A percentile compares a stretch with the other conserved stretches of the same genome.
Evolutionary conservation across 2,888 invertebrate species (phyloP).

Genomic region (Temnothorax ravouxi): DNA sequence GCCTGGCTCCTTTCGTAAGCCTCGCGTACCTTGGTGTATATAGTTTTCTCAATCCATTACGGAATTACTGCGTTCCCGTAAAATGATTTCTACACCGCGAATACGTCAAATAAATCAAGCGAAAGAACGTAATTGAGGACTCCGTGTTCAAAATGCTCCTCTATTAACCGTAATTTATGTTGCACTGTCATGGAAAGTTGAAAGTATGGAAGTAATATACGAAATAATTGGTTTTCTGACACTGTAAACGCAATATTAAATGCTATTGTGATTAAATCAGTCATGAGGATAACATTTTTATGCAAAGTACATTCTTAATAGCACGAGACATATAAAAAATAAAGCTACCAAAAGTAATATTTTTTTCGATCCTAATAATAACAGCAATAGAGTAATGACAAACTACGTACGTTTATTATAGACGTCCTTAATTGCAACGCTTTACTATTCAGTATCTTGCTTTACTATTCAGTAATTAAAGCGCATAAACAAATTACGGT

Average conservation of each 20-base stretch:
- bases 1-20: conserved; percentile 12
- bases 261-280: background rate
- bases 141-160: background rate
- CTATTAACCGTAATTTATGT: conserved; percentile 26
- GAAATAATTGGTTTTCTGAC: background rate
- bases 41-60: conserved; percentile 39
- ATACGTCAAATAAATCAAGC: conserved; percentile 35
- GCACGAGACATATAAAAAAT: background rate
- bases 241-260: background rate
- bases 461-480: conserved; percentile 5
- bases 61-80: background rate
- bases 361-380: background rate
- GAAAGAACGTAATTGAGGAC: conserved; percentile 25
- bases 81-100: conserved; percentile 11
- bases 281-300: background rate
- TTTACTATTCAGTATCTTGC: background rate
- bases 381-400: background rate
- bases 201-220: background rate
- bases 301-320: background rate
- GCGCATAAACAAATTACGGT: background rate
- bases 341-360: background rate
- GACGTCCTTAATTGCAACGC: background rate
- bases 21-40: background rate
- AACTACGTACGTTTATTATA: background rate
- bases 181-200: conserved; percentile 2